Base-by-base conservation (phyloP, 2,797 vertebrate genomes). In the Cryptoblepharus egeriae region DNA sequence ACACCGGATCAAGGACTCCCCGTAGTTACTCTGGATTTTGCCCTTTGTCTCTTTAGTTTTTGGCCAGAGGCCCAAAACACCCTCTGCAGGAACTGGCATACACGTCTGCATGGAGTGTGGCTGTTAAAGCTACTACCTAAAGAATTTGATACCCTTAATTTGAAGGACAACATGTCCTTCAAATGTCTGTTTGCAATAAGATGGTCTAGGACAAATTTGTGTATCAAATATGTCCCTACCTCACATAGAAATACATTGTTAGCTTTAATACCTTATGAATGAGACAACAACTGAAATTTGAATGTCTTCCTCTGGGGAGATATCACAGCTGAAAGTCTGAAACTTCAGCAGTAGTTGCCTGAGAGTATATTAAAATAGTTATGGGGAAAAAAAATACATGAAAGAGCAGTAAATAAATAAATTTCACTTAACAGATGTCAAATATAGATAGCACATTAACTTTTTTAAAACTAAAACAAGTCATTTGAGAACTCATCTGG, bases 401-500 rank as follows among this genome's bases (percentile, higher is more conserved):
- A 32, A 75, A 35, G 3, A 52, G 30, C 55, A 15, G 10, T 63
- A 64, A 73, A 60, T 63, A 65, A 81, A 75, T 45, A 68, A 71
- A 22, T 30, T 24, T 30, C 55, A 52, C 26, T 49, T 8, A 67
- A 80, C 1, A 32, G 37, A 61, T 24, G 2, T 30, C 13, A 12
- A 1, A 18, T 72, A 5, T 30, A 80, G 10, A 77, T 68, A 49
- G 64, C n/a, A 52, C 5, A 3, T 71, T 63, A 1, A 26, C 52
- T 49, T 55, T n/a, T 32, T 45, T 42, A 71, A 32, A 32, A 70
- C 60, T 30, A 45, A 74, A 81, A 60, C 15, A 39, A 86, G n/a
- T 3, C 1, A 77, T 63, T 79, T 35, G 78, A 37, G 49, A 60
- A 24, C 20, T 87, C 86, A 35, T 5, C 64, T 86, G 72, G 42